Evolutionary conservation across 2,113 vertebrate species (phyloP).

Genomic region (Pseudorectes ferrugineus): DNA sequence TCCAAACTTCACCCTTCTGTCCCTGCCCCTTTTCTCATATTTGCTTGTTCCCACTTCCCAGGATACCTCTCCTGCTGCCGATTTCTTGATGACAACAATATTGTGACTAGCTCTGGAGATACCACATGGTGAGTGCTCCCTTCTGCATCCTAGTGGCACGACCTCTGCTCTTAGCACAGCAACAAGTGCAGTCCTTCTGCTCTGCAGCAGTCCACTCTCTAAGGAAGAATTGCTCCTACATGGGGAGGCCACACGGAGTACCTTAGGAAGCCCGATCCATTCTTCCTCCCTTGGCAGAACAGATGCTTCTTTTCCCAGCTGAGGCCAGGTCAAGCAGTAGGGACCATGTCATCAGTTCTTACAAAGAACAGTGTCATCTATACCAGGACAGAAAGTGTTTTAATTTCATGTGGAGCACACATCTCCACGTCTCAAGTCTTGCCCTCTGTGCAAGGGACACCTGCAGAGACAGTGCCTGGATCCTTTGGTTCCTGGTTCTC

Average conservation of each 20-base stretch:
- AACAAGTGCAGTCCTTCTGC: not conserved
- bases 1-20: not conserved
- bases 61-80: slow-evolving; percentile 98
- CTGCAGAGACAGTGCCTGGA: not conserved
- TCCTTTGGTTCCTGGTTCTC: not conserved
- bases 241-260: not conserved
- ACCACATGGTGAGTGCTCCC: slow-evolving; percentile 86
- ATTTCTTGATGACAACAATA: slow-evolving; percentile 92
- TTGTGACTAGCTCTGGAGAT: slow-evolving; percentile 97
- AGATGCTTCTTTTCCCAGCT: not conserved
- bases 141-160: not conserved
- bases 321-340: not conserved
- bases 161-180: not conserved
- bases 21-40: not conserved
- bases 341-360: not conserved
- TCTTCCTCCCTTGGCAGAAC: not conserved
- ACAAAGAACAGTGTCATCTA: not conserved
- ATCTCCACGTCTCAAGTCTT: not conserved
- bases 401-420: not conserved
- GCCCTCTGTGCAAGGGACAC: not conserved
- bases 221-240: not conserved
- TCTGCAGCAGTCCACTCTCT: not conserved
- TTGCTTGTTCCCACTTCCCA: slow-evolving; percentile 12
- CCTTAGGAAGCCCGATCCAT: not conserved
- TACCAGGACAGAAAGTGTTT: not conserved